phyloP scores from a whole-genome alignment of 1,140 invertebrate species.

The Mactra quadrangularis region DNA sequence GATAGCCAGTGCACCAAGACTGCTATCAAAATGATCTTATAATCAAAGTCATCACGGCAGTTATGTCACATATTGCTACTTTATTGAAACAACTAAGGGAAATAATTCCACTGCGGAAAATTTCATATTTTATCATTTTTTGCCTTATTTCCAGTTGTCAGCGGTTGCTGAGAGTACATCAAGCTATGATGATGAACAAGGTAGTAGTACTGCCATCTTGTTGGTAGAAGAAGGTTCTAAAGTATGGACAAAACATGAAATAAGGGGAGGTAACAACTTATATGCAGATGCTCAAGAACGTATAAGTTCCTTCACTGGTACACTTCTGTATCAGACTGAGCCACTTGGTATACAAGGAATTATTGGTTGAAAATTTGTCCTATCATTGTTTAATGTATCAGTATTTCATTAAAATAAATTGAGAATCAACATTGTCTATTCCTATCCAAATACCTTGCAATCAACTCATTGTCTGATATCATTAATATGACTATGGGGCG shows the following conservation, averaged over 20 bases:
- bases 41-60: too few relatives aligned
- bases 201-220: constrained; percentile 9
- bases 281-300: background rate
- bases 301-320: constrained; percentile 7
- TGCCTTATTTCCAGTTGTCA: constrained; percentile 3
- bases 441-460: background rate
- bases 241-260: constrained; percentile 12
- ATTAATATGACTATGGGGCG: background rate
- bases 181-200: constrained; percentile 18
- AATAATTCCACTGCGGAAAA: too few relatives aligned
- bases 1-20: too few relatives aligned
- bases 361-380: background rate
- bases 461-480: background rate
- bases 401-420: background rate
- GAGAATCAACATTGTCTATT: background rate
- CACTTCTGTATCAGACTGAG: background rate
- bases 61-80: too few relatives aligned
- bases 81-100: too few relatives aligned
- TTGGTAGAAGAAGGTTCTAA: background rate
- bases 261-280: constrained; percentile 14
- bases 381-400: background rate
- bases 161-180: constrained; percentile 16
- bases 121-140: too few relatives aligned
- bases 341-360: background rate
- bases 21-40: too few relatives aligned